phyloP scores from a whole-genome alignment of 2,888 invertebrate species.

The Drosophila emarginata region DNA sequence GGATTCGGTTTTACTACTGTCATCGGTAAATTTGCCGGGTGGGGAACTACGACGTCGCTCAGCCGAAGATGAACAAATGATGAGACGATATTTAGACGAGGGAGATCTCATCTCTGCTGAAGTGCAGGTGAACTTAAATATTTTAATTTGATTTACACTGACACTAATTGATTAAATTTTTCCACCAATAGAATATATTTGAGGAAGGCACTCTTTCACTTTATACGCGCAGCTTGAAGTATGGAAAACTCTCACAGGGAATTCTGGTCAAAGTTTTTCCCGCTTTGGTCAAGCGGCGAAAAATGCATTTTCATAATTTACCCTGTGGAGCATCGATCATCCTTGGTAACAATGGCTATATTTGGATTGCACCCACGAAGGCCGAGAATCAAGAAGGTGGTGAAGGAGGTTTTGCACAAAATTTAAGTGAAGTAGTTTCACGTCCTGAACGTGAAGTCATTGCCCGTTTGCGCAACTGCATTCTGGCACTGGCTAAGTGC shows the following conservation, averaged over 20 bases:
- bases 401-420: conserved; percentile 90
- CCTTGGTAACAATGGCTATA: conserved; percentile 97
- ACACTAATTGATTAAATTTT: neutral
- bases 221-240: conserved; percentile 97
- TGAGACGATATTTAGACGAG: conserved; percentile 96
- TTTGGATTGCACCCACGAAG: conserved; percentile 93
- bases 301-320: conserved; percentile 97
- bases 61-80: conserved; percentile 98
- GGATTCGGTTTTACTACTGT: conserved; percentile 93
- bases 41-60: conserved; percentile 96
- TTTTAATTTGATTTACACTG: too few species aligned
- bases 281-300: conserved; percentile 94
- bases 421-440: conserved; percentile 88
- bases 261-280: conserved; percentile 95
- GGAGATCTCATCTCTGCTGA: conserved; percentile 99
- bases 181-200: conserved; percentile 85
- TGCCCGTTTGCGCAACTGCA: conserved; percentile 93
- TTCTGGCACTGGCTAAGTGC: conserved; percentile 92
- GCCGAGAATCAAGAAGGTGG: conserved; percentile 85
- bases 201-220: conserved; percentile 95
- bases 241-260: conserved; percentile 97
- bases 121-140: conserved; percentile 86
- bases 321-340: conserved; percentile 96
- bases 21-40: conserved; percentile 98
- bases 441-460: conserved; percentile 92